Percentiles rank a stretch among this genome's conserved stretches.
These are phyloP conservation scores for Melanogrammus aeglefinus DNA, from an alignment of 2,797 vertebrate species.

Conservation along the genomic window DNA sequence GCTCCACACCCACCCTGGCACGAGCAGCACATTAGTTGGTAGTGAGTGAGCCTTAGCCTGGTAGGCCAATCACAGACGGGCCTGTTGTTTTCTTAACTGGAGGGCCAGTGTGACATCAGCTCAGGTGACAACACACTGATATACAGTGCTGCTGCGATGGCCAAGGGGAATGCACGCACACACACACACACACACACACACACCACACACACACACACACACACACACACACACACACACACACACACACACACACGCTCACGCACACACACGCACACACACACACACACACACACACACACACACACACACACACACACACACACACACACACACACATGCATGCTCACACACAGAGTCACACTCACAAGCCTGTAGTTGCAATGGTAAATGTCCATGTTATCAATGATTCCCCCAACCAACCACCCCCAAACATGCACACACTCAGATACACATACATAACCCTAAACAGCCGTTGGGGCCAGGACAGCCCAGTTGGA, in stretches of 20 bases:
- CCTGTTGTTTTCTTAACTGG: constrained; percentile 64
- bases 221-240: constrained; percentile 10
- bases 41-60: constrained; percentile 44
- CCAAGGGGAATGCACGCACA: constrained; percentile 46
- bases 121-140: constrained; percentile 70
- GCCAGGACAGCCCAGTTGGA: constrained; percentile 12
- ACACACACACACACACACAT: constrained; percentile 5
- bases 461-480: constrained; percentile 44
- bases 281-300: constrained; percentile 19
- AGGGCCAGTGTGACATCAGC: constrained; percentile 66
- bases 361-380: constrained; percentile 8
- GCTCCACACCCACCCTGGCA: constrained; percentile 32
- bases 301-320: constrained; percentile 5
- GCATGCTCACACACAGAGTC: constrained; percentile 1
- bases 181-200: constrained; percentile 42
- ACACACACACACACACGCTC: constrained; percentile 11
- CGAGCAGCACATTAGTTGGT: constrained; percentile 51
- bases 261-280: constrained; percentile 10
- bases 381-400: constrained; percentile 58
- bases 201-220: constrained; percentile 10
- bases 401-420: constrained; percentile 57
- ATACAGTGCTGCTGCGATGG: constrained; percentile 55
- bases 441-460: constrained; percentile 15
- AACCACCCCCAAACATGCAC: constrained; percentile 6
- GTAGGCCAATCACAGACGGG: constrained; percentile 42